A percentile compares a stretch with the other conserved stretches of the same genome.
phyloP scores from a whole-genome alignment of 2,888 invertebrate species.

The Hipparchia sbordonii region DNA sequence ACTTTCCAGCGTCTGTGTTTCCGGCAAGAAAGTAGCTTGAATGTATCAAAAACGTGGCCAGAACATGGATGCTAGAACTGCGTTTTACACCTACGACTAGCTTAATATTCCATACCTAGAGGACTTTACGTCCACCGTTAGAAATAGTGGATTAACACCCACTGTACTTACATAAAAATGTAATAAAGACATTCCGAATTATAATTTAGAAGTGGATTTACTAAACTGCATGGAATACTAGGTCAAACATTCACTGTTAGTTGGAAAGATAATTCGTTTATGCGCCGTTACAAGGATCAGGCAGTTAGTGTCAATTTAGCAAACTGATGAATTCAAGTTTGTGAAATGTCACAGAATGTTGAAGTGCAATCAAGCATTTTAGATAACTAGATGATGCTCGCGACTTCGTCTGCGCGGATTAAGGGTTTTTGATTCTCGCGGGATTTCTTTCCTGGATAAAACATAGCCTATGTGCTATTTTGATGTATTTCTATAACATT shows the following conservation, averaged over 20 bases:
- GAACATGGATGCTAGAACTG: too few species aligned
- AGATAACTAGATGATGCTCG: too few species aligned
- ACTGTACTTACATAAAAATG: neutral
- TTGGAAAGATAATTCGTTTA: neutral
- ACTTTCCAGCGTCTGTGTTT: too few species aligned
- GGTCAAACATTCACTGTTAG: neutral
- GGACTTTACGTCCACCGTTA: neutral
- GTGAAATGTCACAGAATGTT: conserved; percentile 15
- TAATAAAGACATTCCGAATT: neutral
- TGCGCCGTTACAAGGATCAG: neutral
- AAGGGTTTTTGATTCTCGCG: too few species aligned
- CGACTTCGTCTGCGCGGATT: too few species aligned
- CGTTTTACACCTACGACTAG: too few species aligned
- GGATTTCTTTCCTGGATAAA: too few species aligned
- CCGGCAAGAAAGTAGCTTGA: too few species aligned
- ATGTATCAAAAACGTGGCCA: too few species aligned
- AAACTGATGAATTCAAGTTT: conserved; percentile 4
- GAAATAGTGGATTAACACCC: neutral
- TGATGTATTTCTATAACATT: too few species aligned
- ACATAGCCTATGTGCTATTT: too few species aligned
- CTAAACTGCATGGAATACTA: conserved; percentile 2
- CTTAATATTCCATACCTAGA: neutral
- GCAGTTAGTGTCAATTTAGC: conserved; percentile 15
- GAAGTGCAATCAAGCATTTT: neutral
- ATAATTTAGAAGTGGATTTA: neutral